Base-by-base conservation (phyloP, 2,113 vertebrate genomes). In the Hyla sarda region DNA sequence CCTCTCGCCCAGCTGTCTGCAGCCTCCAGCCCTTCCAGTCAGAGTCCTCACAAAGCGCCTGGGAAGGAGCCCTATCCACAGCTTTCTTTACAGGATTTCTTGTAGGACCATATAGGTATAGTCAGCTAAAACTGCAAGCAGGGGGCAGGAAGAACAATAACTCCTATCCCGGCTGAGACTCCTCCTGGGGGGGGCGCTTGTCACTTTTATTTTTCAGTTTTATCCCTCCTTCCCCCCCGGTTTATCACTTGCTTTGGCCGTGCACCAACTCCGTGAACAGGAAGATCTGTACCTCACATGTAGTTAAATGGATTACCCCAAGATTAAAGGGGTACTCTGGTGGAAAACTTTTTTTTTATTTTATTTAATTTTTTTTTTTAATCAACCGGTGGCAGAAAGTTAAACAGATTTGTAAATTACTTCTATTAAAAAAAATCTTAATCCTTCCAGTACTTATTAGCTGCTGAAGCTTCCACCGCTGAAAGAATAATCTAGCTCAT, bases 71-170 rank as follows among this genome's bases (percentile, higher is more conserved):
- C 97, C 89, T 98, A 99, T 97, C 96, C 97, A 97, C 97, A 98
- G 94, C 96, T 98, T 95, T 99, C 98, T 96, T 96, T 99, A 96
- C 98, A 99, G 97, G 98, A 99, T 96, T 99, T 99, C 98, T 98
- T 99, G 95, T 99, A 99, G 96, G 95, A 94, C 96, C 93, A 95
- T 96, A 97, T 98, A 99, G 98, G 97, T 99, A 99, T 97, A 96
- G 94, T 96, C 94, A 89, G 65, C 92, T 92, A 65, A 47, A 52
- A 0, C 73, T 28, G n/a, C 76, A 23, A 23, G 21, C 11, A 10
- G 30, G 65, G 14, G 30, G 62, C 62, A 65, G 32, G 65, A 34
- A 37, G 67, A 71, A 17, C 67, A 3, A n/a, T n/a, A n/a, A 9
- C 32, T 37, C 30, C 62, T 19, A 0, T 17, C n/a, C 28, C 5